Evolutionary conservation across 2,113 vertebrate genomes (phyloP), one percentile per base, ranked within the genome.

Genomic region (Gasterosteus aculeatus): DNA sequence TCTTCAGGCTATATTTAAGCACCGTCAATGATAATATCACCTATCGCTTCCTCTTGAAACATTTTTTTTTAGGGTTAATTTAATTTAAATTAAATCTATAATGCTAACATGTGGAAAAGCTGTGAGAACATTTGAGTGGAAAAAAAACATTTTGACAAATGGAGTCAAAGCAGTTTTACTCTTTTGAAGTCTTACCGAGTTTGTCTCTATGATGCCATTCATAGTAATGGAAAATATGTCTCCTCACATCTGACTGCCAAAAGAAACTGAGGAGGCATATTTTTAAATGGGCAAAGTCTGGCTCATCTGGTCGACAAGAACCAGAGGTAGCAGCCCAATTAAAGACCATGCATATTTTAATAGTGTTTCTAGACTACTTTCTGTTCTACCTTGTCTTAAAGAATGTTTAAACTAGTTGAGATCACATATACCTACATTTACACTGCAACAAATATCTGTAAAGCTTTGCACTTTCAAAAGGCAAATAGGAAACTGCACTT

Each of bases 1-100:
- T 75, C 26, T 35, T 75, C 14, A 53, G 26, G 65, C 85, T 91
- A 91, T 83, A 81, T 90, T 80, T 84, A 84, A 81, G 77, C 58
- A 68, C 38, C 58, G 73, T 67, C 73, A 80, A 51, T 87, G 72
- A 77, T 65, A 77, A 80, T 53, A 77, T 62, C 46, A 80, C 4
- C 42, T 38, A 10, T 33, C 5, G 44, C n/a, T 51, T 54, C 8
- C 16, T 47, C 6, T 46, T 73, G 39, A 59, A 84, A 35, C 22
- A 26, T 26, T 26, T 26, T 26, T 26, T 26, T n/a, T n/a, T n/a
- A n/a, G n/a, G n/a, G n/a, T n/a, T n/a, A n/a, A n/a, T n/a, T 26
- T 26, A 26, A 81, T 82, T 51, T 64, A 82, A 78, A 70, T 72
- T 63, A 77, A 84, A 88, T 83, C 79, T 85, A 75, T 78, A 78